Conservation (phyloP, 1,140 invertebrate species). For the Temnothorax nylanderi region DNA sequence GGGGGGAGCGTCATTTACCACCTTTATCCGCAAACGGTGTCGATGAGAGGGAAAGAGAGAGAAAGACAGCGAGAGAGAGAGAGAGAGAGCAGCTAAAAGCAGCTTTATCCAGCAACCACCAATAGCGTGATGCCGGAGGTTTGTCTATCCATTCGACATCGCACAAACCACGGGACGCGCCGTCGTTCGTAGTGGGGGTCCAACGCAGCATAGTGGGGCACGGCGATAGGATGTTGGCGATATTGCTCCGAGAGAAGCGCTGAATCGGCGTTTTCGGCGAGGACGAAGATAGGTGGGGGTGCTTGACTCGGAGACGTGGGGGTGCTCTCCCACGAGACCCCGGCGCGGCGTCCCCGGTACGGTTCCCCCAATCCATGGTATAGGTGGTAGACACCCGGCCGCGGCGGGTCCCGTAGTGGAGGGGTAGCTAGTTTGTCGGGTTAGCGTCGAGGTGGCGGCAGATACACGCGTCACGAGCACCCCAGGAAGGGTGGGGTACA, state of each 20-base stretch:
- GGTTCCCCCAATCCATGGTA: neutral
- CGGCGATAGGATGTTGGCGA: slow-evolving; percentile 36
- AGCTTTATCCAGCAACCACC: slow-evolving; percentile 47
- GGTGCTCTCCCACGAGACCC: neutral
- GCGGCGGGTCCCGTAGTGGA: neutral
- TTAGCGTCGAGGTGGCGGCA: slow-evolving; percentile 11
- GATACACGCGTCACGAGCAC: neutral
- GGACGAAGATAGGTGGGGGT: neutral
- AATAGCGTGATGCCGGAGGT: slow-evolving; percentile 53
- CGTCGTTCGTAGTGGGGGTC: slow-evolving; percentile 22
- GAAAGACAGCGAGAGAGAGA: neutral
- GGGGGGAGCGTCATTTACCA: neutral
- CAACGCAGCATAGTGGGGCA: slow-evolving; percentile 17
- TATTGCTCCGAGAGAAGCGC: slow-evolving; percentile 14
- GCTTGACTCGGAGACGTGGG: neutral
- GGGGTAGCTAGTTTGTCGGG: slow-evolving; percentile 38
- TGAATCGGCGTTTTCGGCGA: slow-evolving; percentile 23
- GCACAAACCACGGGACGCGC: slow-evolving; percentile 49
- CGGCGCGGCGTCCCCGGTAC: neutral
- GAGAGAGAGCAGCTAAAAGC: neutral
- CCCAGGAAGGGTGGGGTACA: neutral
- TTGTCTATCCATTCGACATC: slow-evolving; percentile 48
- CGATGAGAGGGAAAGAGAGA: neutral
- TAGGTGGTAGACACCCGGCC: too few relatives aligned
- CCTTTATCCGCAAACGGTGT: neutral